These are phyloP conservation scores for Rhinogobius similis DNA, from an alignment of 2,113 vertebrate species.

Conservation along the genomic window DNA sequence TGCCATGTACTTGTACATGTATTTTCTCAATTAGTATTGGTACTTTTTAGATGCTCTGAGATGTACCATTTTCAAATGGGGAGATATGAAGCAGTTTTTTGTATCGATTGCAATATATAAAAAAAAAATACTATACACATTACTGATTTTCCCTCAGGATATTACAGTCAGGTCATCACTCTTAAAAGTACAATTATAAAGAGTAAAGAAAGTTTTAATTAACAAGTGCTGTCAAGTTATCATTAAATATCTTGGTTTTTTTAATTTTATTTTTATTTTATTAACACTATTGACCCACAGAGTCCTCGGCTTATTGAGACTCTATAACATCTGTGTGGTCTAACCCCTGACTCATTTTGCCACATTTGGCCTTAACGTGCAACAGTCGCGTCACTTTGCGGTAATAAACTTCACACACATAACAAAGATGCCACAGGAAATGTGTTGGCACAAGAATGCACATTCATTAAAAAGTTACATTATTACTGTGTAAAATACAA, in stretches of 20 bases:
- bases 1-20: not conserved
- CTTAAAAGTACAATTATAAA: too few species aligned
- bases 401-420: conserved; percentile 16
- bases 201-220: too few species aligned
- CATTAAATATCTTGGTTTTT: too few species aligned
- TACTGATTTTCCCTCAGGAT: too few species aligned
- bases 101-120: too few species aligned
- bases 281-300: not conserved
- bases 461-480: not conserved
- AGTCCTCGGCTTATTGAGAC: not conserved
- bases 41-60: not conserved
- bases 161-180: too few species aligned
- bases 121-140: too few species aligned
- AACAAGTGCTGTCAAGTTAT: too few species aligned
- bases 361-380: conserved; percentile 29
- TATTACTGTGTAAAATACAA: not conserved
- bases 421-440: conserved; percentile 1
- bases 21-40: conserved; percentile 2
- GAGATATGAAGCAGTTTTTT: too few species aligned
- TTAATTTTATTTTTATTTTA: too few species aligned
- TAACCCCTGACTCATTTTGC: not conserved
- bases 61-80: too few species aligned
- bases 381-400: conserved; percentile 12
- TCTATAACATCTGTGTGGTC: conserved; percentile 19
- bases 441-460: not conserved